phyloP scores from a whole-genome alignment of 1,140 invertebrate genomes.

The Hylaeus anthracinus region DNA sequence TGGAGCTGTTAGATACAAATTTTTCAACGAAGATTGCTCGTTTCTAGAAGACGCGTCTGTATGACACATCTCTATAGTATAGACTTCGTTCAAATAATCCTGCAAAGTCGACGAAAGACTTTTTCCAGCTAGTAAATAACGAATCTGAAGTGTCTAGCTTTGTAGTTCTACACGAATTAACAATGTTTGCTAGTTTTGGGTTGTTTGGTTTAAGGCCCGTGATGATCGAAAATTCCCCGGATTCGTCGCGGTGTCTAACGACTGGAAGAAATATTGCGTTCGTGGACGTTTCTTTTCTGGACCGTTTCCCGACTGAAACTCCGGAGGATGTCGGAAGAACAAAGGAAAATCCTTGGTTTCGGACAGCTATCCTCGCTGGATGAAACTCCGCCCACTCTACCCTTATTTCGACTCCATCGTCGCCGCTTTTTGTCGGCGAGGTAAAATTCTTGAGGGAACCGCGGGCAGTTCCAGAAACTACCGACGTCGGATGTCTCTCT shows the following conservation, averaged over 20 bases:
- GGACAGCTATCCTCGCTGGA: slow-evolving; percentile 35
- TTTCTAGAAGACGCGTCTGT: too few relatives aligned
- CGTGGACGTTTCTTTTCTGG: slow-evolving; percentile 8
- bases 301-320: neutral
- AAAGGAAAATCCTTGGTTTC: slow-evolving; percentile 60
- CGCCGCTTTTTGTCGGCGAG: slow-evolving; percentile 40
- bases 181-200: too few relatives aligned
- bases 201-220: too few relatives aligned
- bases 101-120: too few relatives aligned
- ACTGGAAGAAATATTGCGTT: slow-evolving; percentile 65
- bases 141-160: too few relatives aligned
- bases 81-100: too few relatives aligned
- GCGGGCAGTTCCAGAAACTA: neutral
- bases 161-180: too few relatives aligned
- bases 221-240: slow-evolving; percentile 16
- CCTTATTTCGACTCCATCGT: slow-evolving; percentile 59
- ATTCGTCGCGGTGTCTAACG: slow-evolving; percentile 65
- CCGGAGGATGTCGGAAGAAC: slow-evolving; percentile 50
- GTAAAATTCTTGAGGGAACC: slow-evolving; percentile 23
- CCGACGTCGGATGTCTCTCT: neutral
- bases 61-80: too few relatives aligned
- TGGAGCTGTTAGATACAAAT: too few relatives aligned
- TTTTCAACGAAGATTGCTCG: too few relatives aligned
- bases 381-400: slow-evolving; percentile 57
- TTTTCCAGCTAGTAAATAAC: too few relatives aligned